Base-by-base conservation (phyloP, 1,140 invertebrate species). In the Diachasma alloeum region DNA sequence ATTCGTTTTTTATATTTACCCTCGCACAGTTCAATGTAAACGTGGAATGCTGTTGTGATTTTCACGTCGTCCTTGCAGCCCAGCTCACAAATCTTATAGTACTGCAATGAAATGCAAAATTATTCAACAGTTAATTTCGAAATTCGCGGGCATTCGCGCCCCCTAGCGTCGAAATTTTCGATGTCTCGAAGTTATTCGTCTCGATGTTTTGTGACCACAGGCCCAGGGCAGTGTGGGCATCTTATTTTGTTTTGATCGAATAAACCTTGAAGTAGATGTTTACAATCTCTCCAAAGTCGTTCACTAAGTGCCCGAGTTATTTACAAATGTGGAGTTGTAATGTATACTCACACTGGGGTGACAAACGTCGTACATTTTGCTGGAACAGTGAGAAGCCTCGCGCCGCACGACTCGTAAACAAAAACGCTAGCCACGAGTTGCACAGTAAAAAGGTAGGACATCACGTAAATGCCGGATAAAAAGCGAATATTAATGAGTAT, bases 11-110 rank as follows among this genome's bases (percentile, higher is more conserved):
- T 17, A 9, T 1, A 22, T 26, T 80, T 86, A 90, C 88, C 86
- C 87, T 90, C 88, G 48, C 88, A 90, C 48, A 90, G 59, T 81
- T 89, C 87, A 59, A 89, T 87, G 31, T 89, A 90, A 17, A 87
- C 84, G 68, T 90, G 84, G 83, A 89, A 89, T 10, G 87, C 84
- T 36, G 85, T 87, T 13, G 83, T 83, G 37, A 90, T 87, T 80
- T 87, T 87, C 22, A 82, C 48, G 76, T 87, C 85, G 78, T 90
- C 86, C n/a, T 76, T 85, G 42, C 88, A 90, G 1, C 89, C 89
- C 36, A 90, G 77, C 69, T 88, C 83, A 63, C 83, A 83, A 71
- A 91, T 86, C 42, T 88, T 81, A 74, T 86, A 87, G 75, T 85
- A 89, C 90, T 91, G 73, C 70, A 84, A 91, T 37, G 0, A 91